phyloP scores from a whole-genome alignment of 2,113 vertebrate species.

The Leucopternis melanops region DNA sequence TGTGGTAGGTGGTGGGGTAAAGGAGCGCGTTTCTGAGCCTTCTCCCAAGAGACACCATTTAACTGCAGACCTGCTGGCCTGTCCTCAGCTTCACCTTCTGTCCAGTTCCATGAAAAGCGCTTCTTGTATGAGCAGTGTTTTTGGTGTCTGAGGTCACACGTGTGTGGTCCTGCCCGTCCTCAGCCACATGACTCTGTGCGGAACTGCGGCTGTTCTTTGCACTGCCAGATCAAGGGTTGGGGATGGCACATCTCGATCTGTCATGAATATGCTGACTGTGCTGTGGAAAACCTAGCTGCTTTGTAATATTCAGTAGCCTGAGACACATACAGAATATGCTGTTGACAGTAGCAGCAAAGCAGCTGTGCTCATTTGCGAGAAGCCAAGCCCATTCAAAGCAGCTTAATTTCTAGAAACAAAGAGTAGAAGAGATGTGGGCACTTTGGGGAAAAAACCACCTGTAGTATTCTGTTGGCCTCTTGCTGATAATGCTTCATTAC shows the following conservation, averaged over 20 bases:
- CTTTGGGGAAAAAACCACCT: not conserved
- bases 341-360: not conserved
- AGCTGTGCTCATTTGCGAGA: not conserved
- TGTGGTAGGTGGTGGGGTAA: not conserved
- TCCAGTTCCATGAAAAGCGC: fast-evolving
- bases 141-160: fast-evolving
- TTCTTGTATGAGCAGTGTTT: not conserved
- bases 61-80: not conserved
- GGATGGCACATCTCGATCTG: fast-evolving
- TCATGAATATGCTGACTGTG: not conserved
- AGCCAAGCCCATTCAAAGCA: not conserved
- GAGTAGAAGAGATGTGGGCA: not conserved
- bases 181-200: fast-evolving
- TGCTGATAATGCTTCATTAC: not conserved
- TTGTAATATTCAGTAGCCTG: not conserved
- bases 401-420: not conserved
- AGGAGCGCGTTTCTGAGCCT: not conserved
- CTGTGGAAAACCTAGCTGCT: not conserved
- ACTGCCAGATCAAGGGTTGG: not conserved
- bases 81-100: not conserved
- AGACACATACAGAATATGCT: not conserved
- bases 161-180: not conserved
- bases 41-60: not conserved
- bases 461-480: not conserved
- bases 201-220: fast-evolving